Percentiles rank a stretch among this genome's conserved stretches.
Evolutionary conservation across 2,797 vertebrate species (phyloP).

Genomic region (Nannoperca obscura): DNA sequence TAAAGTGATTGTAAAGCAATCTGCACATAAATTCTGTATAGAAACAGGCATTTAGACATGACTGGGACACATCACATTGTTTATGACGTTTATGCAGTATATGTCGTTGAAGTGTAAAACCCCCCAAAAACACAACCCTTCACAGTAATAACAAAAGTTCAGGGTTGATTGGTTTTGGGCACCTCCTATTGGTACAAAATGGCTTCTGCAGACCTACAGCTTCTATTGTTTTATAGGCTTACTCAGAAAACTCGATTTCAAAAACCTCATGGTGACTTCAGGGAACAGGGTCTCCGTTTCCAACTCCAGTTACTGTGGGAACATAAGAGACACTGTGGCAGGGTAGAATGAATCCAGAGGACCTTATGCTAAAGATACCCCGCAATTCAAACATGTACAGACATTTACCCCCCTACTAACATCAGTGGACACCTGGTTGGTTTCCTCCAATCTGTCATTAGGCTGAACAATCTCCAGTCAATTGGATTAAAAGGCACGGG

Average conservation of each 20-base stretch:
- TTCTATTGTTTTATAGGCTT: background rate
- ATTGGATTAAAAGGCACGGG: slow-evolving; percentile 50
- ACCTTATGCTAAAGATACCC: background rate
- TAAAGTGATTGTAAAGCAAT: too few species aligned
- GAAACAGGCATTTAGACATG: too few species aligned
- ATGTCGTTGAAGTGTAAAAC: too few species aligned
- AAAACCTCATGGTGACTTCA: background rate
- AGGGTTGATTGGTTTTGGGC: background rate
- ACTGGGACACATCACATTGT: background rate
- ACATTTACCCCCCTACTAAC: background rate
- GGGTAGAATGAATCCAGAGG: background rate
- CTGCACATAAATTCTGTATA: too few species aligned
- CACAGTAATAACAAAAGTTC: background rate
- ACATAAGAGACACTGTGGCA: background rate
- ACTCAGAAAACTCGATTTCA: background rate
- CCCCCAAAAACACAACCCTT: too few species aligned
- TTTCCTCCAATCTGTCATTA: slow-evolving; percentile 64
- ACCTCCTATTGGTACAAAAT: background rate
- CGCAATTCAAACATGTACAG: background rate
- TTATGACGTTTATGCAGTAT: too few species aligned
- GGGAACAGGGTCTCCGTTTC: background rate
- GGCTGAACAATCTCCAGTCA: slow-evolving; percentile 39
- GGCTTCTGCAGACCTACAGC: background rate
- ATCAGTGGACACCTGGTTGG: slow-evolving; percentile 54
- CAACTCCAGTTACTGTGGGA: background rate